Conservation (phyloP, 2,113 vertebrate species). For the Orthonyx spaldingii region DNA sequence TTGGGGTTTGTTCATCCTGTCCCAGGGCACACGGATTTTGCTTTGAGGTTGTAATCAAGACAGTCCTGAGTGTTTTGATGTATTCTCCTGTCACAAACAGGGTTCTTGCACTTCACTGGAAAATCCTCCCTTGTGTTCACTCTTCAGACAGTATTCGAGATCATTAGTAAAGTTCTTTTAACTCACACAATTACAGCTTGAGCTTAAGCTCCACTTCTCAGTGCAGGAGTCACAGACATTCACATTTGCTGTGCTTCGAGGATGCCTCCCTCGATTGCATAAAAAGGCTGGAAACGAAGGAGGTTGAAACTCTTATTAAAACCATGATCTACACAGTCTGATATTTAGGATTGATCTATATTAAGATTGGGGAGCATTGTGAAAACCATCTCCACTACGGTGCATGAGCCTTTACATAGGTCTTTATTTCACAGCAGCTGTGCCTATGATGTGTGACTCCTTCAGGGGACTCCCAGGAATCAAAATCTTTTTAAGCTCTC, state of each 20-base stretch:
- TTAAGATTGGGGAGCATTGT: neutral
- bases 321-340: neutral
- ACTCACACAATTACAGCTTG: neutral
- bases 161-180: neutral
- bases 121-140: neutral
- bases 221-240: neutral
- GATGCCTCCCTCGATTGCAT: neutral
- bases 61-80: neutral
- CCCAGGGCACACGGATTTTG: neutral
- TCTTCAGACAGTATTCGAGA: neutral
- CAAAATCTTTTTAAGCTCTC: neutral
- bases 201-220: neutral
- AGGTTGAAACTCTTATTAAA: neutral
- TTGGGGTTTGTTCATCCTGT: neutral
- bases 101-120: neutral
- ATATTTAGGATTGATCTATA: neutral
- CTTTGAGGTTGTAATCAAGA: neutral
- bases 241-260: neutral
- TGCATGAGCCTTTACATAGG: accelerated
- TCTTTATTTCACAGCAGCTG: neutral
- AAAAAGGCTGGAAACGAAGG: neutral
- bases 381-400: neutral
- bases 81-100: neutral
- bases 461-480: neutral
- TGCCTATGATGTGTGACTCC: neutral